phyloP scores from a whole-genome alignment of 2,888 invertebrate genomes.

The Auanema sp. region DNA sequence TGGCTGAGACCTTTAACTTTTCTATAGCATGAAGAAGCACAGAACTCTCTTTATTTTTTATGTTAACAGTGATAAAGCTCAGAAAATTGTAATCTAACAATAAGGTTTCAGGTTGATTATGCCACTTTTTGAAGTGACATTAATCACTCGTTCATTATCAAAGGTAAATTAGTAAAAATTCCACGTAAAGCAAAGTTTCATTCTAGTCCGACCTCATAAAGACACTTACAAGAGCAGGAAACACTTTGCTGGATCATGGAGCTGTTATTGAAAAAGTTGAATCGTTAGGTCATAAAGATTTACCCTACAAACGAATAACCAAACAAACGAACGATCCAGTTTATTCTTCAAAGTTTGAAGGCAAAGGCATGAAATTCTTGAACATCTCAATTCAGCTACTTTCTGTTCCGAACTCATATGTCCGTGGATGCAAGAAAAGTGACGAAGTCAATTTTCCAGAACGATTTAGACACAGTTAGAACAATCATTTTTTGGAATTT shows the following conservation, averaged over 20 bases:
- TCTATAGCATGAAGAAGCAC: background rate
- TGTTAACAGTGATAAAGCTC: background rate
- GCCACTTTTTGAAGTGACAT: conserved; percentile 59
- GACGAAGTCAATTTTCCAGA: conserved; percentile 43
- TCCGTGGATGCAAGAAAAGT: conserved; percentile 43
- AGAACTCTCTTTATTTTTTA: background rate
- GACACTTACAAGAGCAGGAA: conserved; percentile 51
- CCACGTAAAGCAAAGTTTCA: background rate
- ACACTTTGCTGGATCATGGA: conserved; percentile 55
- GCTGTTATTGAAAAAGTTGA: conserved; percentile 58
- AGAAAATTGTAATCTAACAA: too few species aligned
- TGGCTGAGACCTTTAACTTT: too few species aligned
- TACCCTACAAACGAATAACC: conserved; percentile 50
- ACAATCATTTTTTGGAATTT: background rate
- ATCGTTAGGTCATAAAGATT: conserved; percentile 57
- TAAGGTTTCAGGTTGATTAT: conserved; percentile 21
- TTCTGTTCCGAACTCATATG: conserved; percentile 53
- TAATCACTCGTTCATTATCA: conserved; percentile 54
- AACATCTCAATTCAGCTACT: conserved; percentile 34
- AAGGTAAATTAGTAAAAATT: conserved; percentile 39
- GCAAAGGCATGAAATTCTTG: conserved; percentile 1
- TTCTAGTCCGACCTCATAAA: conserved; percentile 54
- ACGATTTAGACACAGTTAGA: conserved; percentile 56
- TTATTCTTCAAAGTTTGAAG: conserved; percentile 55
- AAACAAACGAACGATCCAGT: conserved; percentile 57